Percentiles rank a stretch among this genome's conserved stretches.
Evolutionary conservation across 2,113 vertebrate species (phyloP).

Genomic region (Silurus asotus): DNA sequence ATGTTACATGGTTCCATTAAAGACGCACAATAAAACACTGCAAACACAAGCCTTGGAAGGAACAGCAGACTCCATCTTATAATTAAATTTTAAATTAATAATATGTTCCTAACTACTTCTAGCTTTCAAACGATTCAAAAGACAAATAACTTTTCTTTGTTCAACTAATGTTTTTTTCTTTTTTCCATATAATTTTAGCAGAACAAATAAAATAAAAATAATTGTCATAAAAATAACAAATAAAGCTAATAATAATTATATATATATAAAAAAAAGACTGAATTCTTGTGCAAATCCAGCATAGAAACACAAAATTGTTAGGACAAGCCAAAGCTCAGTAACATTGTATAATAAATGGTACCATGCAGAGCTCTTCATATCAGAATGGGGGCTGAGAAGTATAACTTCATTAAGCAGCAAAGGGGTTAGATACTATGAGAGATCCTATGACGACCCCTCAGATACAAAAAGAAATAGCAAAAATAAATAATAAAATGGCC

Average conservation of each 20-base stretch:
- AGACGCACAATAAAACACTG: slow-evolving; percentile 70
- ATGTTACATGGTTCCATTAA: slow-evolving; percentile 60
- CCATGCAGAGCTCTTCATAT: slow-evolving; percentile 28
- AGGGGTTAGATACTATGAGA: not conserved
- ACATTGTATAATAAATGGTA: slow-evolving; percentile 45
- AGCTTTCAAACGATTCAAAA: slow-evolving; percentile 63
- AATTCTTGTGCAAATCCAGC: slow-evolving; percentile 19
- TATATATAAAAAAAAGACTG: not conserved
- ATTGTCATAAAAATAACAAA: slow-evolving; percentile 17
- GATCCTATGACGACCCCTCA: not conserved
- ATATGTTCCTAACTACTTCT: slow-evolving; percentile 62
- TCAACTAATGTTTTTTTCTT: slow-evolving; percentile 61
- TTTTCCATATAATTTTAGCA: slow-evolving; percentile 63
- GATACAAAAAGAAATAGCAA: not conserved
- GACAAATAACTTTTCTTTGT: slow-evolving; percentile 62
- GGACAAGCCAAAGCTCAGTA: not conserved
- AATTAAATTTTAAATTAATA: slow-evolving; percentile 62
- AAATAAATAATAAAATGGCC: not conserved
- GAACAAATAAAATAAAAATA: slow-evolving; percentile 53
- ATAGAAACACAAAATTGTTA: not conserved
- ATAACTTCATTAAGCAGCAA: not conserved
- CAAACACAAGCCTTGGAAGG: slow-evolving; percentile 67
- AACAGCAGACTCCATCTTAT: slow-evolving; percentile 59
- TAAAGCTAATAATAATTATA: slow-evolving; percentile 38
- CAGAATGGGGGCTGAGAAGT: slow-evolving; percentile 32